phyloP scores from a whole-genome alignment of 2,113 vertebrate genomes.

The Osmerus mordax region DNA sequence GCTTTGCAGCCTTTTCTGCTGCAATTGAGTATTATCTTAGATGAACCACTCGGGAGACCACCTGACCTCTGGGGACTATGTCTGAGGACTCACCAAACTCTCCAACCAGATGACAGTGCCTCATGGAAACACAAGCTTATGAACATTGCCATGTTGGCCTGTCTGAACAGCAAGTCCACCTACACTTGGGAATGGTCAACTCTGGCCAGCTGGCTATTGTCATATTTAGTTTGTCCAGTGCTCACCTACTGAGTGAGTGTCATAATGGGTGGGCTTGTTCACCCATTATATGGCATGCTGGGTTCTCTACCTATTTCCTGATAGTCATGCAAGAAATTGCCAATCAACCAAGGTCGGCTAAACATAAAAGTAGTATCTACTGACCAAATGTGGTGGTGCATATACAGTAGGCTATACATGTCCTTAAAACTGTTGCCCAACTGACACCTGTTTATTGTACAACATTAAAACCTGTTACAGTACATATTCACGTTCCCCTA shows the following conservation, averaged over 20 bases:
- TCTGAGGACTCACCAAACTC: background rate
- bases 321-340: too few species aligned
- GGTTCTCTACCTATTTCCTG: background rate
- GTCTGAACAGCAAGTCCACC: background rate
- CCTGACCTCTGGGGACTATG: constrained; percentile 2
- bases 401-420: background rate
- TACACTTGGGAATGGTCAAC: background rate
- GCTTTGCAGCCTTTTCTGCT: constrained; percentile 95
- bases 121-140: background rate
- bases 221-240: background rate
- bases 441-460: too few species aligned
- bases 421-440: background rate
- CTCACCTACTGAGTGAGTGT: background rate
- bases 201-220: background rate
- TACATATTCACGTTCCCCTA: too few species aligned
- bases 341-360: too few species aligned
- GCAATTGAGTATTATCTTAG: constrained; percentile 93
- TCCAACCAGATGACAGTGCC: constrained; percentile 6
- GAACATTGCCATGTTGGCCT: background rate
- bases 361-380: background rate
- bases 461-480: too few species aligned
- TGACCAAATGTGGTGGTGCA: background rate
- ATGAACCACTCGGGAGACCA: constrained; percentile 54
- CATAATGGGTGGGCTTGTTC: background rate
- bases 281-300: background rate